Base-by-base conservation (phyloP, 2,113 vertebrate species). In the Nycticorax nycticorax region DNA sequence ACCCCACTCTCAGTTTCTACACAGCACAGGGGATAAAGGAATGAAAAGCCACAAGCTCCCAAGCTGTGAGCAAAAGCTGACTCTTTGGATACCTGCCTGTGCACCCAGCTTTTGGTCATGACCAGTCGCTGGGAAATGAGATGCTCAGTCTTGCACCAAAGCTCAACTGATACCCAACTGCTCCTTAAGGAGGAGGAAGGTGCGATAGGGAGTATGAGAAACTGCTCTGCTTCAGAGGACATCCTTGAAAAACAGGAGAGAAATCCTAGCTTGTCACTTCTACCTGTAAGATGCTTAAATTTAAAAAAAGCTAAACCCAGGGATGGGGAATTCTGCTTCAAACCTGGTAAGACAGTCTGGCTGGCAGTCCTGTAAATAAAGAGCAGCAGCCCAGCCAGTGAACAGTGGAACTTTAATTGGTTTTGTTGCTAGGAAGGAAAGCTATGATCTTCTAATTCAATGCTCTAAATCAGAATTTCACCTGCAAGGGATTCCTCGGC, bases 301-400 rank as follows among this genome's bases (percentile, higher is more conserved):
- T n/a, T n/a, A 1, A 11, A 21, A 76, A n/a, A 52, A 37, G 5
- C 11, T 84, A n/a, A 41, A 41, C 41, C 13, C 1, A 0, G 11
- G 24, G 12, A 22, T 27, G 13, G 4, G 21, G 35, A 87, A 37
- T 81, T 93, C 68, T 78, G 32, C 43, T 66, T 88, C 64, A 64
- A 13, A 67, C 33, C 22, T 43, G 32, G 35, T 1, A 3, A 71
- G 48, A 28, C 1, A 0, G 14, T 63, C 76, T 92, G 88, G 14
- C 76, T 74, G 53, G 19, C 14, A 52, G 33, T 75, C 68, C 60
- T 64, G 26, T 56, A 87, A 92, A 84, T 56, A 81, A 75, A 73
- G 4, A 78, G 64, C 33, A 87, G 45, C 48, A 84, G 48, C 18
- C 39, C 0, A 1, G 24, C 19, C 69, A 64, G 76, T 12, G 68